Base-by-base conservation (phyloP, 2,113 vertebrate genomes). In the Cephalopterus ornatus region DNA sequence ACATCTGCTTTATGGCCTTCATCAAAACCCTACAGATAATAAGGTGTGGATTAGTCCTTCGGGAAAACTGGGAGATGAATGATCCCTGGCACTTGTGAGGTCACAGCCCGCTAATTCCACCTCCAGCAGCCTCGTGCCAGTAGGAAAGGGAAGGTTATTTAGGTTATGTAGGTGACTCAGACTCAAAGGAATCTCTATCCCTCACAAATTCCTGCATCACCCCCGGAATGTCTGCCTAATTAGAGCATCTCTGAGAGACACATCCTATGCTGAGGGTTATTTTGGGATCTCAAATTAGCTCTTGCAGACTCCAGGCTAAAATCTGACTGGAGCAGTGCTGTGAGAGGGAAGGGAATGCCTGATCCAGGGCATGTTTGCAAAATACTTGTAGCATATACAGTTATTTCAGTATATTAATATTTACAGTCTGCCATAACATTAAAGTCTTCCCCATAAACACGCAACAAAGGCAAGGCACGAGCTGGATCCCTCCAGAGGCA, bases 401-500 rank as follows among this genome's bases (percentile, higher is more conserved):
- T 33, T n/a, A 44, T 75, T 85, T 28, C 66, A 6, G 15, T 2
- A 3, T 1, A 26, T 61, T 37, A 49, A 18, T 28, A 33, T 65
- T 41, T 56, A 66, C 66, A 68, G 13, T 49, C 78, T 89, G 59
- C 85, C 52, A 5, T 1, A 67, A 74, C 63, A 33, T 23, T 2
- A 5, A 21, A 50, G 49, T 8, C 32, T 44, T 37, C 32, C 50
- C 71, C 79, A 22, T 5, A 21, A 22, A 46, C 63, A 71, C 6
- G 68, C 72, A 80, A 39, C 37, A 11, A 73, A 86, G 1, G 32
- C 80, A n/a, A 74, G 13, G 55, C 75, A 86, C 24, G 37, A 56
- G 88, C 67, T 37, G 76, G 46, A 16, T 41, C 22, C 42, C 61
- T 87, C 80, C 93, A 78, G 75, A 78, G 65, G 94, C 91, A 92